These are phyloP conservation scores for Catonia carolina DNA, from an alignment of 2,888 invertebrate species.

Conservation along the genomic window DNA sequence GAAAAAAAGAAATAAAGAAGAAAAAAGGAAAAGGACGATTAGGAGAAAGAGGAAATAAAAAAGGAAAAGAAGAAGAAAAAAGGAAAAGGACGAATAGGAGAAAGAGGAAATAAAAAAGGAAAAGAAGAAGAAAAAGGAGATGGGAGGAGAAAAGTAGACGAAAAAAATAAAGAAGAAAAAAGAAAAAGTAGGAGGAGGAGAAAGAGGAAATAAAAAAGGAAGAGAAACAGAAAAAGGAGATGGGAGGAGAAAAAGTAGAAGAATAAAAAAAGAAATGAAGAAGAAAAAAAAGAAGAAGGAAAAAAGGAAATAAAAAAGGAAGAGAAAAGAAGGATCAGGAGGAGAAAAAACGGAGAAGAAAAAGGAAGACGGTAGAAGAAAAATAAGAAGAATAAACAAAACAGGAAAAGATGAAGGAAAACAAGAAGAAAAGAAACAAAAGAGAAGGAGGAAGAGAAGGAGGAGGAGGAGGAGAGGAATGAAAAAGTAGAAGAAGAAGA, in stretches of 20 bases:
- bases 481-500: constrained; percentile 10
- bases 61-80: not conserved
- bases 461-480: constrained; percentile 6
- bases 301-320: constrained; percentile 10
- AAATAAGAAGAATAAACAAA: constrained; percentile 18
- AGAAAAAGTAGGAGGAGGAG: constrained; percentile 20
- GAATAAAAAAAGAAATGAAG: not conserved
- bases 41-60: constrained; percentile 5
- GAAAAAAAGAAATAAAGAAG: constrained; percentile 11
- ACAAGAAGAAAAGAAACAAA: constrained; percentile 4
- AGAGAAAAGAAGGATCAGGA: not conserved
- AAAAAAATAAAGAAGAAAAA: constrained; percentile 25
- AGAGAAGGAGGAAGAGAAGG: constrained; percentile 7
- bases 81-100: constrained; percentile 22
- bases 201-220: constrained; percentile 16
- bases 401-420: constrained; percentile 25
- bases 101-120: constrained; percentile 15
- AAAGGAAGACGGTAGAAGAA: constrained; percentile 14
- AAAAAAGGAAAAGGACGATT: constrained; percentile 18
- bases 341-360: constrained; percentile 11
- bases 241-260: constrained; percentile 4
- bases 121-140: constrained; percentile 10
- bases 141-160: constrained; percentile 26
- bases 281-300: constrained; percentile 13
- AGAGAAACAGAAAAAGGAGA: not conserved